Conservation (phyloP, 2,113 vertebrate genomes). For the Epinephelus fuscoguttatus region DNA sequence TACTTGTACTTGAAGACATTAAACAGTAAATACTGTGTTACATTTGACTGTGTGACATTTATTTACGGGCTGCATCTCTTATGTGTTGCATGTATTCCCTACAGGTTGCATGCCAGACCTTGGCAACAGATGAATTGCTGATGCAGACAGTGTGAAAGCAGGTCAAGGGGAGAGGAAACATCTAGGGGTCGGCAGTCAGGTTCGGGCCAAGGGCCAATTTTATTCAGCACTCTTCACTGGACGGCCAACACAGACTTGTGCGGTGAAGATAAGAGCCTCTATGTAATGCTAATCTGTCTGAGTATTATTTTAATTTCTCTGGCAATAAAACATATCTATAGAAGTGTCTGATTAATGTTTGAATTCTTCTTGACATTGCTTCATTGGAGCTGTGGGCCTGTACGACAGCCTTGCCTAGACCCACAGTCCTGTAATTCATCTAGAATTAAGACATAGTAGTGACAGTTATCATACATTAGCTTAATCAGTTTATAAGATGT, state of each 20-base stretch:
- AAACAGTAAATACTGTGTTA: neutral
- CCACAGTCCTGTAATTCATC: neutral
- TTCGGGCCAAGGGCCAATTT: conserved; percentile 6
- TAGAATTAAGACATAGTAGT: neutral
- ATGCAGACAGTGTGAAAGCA: conserved; percentile 44
- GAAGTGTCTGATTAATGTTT: neutral
- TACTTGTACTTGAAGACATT: neutral
- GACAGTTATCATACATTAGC: too few species aligned
- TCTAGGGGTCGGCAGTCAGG: conserved; percentile 14
- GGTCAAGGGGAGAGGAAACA: conserved; percentile 49
- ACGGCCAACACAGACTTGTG: neutral
- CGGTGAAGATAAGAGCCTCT: neutral
- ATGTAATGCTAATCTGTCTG: neutral
- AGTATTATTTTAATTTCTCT: neutral
- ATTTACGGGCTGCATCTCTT: conserved; percentile 11
- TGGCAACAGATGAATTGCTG: conserved; percentile 40
- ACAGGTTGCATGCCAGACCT: conserved; percentile 8
- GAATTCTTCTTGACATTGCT: neutral
- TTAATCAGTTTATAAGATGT: neutral
- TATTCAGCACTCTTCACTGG: conserved; percentile 1
- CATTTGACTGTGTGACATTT: neutral
- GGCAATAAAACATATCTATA: neutral
- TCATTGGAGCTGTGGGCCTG: neutral
- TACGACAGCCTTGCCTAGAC: neutral
- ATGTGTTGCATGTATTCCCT: conserved; percentile 8